Evolutionary conservation across 2,888 invertebrate species (phyloP).

Genomic region (Acleris emargana): DNA sequence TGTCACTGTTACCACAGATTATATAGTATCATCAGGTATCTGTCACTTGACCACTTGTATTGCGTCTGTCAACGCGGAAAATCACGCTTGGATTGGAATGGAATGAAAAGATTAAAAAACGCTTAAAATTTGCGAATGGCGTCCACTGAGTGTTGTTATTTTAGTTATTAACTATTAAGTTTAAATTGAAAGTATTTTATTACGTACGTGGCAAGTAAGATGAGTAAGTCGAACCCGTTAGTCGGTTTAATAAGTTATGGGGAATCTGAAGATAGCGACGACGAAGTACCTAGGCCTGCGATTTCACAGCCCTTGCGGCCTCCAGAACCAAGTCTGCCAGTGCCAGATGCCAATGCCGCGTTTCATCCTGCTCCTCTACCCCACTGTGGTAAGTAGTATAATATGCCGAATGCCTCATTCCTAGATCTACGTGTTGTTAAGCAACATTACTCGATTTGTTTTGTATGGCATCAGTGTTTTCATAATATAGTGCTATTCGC

Average conservation of each 20-base stretch:
- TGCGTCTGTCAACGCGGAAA: too few species aligned
- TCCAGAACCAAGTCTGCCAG: conserved; percentile 8
- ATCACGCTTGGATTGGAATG: too few species aligned
- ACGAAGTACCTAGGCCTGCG: conserved; percentile 42
- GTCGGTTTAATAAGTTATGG: conserved; percentile 71
- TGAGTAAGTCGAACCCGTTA: conserved; percentile 73
- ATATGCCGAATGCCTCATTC: background rate
- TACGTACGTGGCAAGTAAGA: conserved; percentile 40
- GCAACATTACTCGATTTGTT: background rate
- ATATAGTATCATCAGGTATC: too few species aligned
- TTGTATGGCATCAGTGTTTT: background rate
- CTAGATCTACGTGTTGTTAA: background rate
- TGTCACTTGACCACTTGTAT: too few species aligned
- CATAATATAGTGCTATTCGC: background rate
- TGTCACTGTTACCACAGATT: too few species aligned
- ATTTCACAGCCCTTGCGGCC: conserved; percentile 17
- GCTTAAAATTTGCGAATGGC: conserved; percentile 1
- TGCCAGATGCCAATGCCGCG: conserved; percentile 41
- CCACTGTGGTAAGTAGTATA: conserved; percentile 69
- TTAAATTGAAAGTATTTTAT: conserved; percentile 23
- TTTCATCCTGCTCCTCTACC: conserved; percentile 73
- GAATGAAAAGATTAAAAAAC: too few species aligned
- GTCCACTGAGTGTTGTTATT: conserved; percentile 2
- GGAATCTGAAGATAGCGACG: conserved; percentile 74
- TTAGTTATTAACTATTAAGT: conserved; percentile 4